Conservation (phyloP, 2,113 vertebrate genomes). For the Bos taurus region DNA sequence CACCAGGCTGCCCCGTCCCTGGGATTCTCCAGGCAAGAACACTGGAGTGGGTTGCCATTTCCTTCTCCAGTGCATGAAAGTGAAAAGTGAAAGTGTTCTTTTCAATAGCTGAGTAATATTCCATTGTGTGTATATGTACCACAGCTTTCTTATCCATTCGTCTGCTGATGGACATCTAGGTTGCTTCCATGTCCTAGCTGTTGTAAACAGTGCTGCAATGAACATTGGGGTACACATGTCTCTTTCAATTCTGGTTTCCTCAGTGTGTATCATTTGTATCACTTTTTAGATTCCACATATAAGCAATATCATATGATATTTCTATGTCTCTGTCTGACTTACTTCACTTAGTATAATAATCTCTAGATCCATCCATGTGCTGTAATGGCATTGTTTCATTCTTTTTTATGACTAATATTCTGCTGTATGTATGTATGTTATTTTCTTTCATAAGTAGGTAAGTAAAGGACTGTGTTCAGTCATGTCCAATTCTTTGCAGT, state of each 20-base stretch:
- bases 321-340: not conserved
- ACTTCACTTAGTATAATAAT: not conserved
- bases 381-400: not conserved
- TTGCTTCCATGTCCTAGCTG: not conserved
- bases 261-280: not conserved
- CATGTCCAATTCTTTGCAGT: rapidly evolving
- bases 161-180: not conserved
- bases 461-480: not conserved
- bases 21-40: too few species aligned
- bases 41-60: too few species aligned
- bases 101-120: not conserved
- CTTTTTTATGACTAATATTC: not conserved
- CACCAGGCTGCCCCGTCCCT: too few species aligned
- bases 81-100: not conserved
- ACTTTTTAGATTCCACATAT: not conserved
- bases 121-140: not conserved
- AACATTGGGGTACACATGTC: not conserved
- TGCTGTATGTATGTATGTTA: not conserved
- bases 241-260: not conserved
- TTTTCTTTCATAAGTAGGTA: not conserved
- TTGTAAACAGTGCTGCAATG: not conserved
- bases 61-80: too few species aligned
- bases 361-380: not conserved
- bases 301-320: not conserved
- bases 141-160: not conserved